phyloP scores from a whole-genome alignment of 2,113 vertebrate genomes.

The Euleptes europaea region DNA sequence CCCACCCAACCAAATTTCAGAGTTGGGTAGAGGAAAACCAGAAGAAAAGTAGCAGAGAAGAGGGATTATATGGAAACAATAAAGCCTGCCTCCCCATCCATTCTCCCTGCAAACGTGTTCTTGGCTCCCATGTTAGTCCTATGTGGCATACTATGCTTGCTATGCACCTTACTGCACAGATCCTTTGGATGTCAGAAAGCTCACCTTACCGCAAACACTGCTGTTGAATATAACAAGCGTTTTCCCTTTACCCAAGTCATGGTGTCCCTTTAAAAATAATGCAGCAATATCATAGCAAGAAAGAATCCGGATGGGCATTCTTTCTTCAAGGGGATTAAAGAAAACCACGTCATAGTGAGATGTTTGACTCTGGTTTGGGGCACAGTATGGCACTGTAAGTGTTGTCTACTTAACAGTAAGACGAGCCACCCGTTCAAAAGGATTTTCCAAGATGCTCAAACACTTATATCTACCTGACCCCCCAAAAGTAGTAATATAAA shows the following conservation, averaged over 20 bases:
- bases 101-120: too few species aligned
- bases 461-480: constrained; percentile 33
- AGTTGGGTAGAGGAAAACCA: not conserved
- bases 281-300: not conserved
- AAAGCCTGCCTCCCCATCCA: too few species aligned
- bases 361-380: not conserved
- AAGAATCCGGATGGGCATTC: not conserved
- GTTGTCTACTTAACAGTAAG: constrained; percentile 40
- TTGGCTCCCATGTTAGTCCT: too few species aligned
- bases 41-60: not conserved
- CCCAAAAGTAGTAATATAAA: constrained; percentile 34
- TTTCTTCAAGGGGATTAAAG: not conserved
- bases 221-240: not conserved
- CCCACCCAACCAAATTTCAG: not conserved
- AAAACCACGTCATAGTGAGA: not conserved
- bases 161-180: too few species aligned
- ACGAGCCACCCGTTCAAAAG: constrained; percentile 52
- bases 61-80: not conserved
- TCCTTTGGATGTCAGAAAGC: not conserved
- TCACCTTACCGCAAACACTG: not conserved
- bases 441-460: constrained; percentile 48
- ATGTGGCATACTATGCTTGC: too few species aligned
- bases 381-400: constrained; percentile 41
- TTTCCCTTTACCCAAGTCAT: not conserved
- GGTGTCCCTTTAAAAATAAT: not conserved